A percentile compares a stretch with the other conserved stretches of the same genome.
Conservation (phyloP, 1,140 invertebrate genomes). For the Eupristina koningsbergeri region DNA sequence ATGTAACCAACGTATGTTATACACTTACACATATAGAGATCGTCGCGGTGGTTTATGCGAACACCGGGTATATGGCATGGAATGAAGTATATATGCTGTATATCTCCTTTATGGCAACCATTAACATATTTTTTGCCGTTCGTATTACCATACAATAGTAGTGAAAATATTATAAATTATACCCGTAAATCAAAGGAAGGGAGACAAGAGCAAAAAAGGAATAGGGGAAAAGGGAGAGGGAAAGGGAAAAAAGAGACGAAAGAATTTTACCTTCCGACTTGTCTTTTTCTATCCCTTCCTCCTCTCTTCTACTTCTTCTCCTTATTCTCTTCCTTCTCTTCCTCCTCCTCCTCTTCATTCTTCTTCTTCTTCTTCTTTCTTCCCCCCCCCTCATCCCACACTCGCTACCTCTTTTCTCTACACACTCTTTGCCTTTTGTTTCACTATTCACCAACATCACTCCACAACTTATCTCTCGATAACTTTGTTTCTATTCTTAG, state of each 20-base stretch:
- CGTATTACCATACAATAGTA: slow-evolving; percentile 73
- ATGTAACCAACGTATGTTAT: slow-evolving; percentile 31
- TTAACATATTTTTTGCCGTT: slow-evolving; percentile 72
- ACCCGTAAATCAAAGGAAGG: slow-evolving; percentile 66
- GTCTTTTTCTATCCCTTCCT: slow-evolving; percentile 16
- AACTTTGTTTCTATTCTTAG: slow-evolving; percentile 28
- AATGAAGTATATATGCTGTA: slow-evolving; percentile 69
- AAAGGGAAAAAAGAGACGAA: slow-evolving; percentile 38
- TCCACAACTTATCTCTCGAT: slow-evolving; percentile 18
- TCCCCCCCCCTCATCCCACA: background rate
- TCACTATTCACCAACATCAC: background rate
- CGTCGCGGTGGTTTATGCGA: slow-evolving; percentile 62
- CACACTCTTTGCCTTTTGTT: slow-evolving; percentile 18
- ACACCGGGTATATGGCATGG: slow-evolving; percentile 66
- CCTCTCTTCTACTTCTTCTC: slow-evolving; percentile 3
- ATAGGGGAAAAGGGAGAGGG: background rate
- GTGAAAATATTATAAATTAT: slow-evolving; percentile 73
- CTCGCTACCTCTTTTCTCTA: too few relatives aligned
- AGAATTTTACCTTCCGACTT: slow-evolving; percentile 55
- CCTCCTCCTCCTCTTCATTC: slow-evolving; percentile 38
- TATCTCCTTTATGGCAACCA: slow-evolving; percentile 72
- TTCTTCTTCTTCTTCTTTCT: background rate
- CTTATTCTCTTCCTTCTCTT: slow-evolving; percentile 45
- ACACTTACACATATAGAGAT: slow-evolving; percentile 38
- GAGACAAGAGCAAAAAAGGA: slow-evolving; percentile 43